phyloP scores from a whole-genome alignment of 2,797 vertebrate species.

The Onychomys leucogaster region DNA sequence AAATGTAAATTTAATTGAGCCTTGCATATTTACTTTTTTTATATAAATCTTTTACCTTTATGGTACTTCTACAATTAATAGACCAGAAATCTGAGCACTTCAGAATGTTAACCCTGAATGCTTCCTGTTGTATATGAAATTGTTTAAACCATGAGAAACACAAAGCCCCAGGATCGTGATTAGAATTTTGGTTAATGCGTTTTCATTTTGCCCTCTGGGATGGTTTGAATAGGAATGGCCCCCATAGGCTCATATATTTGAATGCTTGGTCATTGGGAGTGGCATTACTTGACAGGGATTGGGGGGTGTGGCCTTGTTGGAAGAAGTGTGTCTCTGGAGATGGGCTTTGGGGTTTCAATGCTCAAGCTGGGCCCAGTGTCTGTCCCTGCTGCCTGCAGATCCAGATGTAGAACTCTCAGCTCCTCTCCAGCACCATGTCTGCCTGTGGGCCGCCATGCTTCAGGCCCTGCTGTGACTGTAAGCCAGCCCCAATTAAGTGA shows the following conservation, averaged over 20 bases:
- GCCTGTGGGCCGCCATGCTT: neutral
- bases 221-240: neutral
- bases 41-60: slow-evolving; percentile 26
- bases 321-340: neutral
- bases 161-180: slow-evolving; percentile 48
- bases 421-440: neutral
- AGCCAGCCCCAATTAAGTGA: neutral
- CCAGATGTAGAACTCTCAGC: neutral
- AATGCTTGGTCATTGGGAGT: neutral
- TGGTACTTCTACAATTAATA: slow-evolving; percentile 29
- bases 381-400: neutral
- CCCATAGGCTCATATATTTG: neutral
- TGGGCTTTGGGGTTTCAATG: neutral
- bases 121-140: slow-evolving; percentile 68
- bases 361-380: neutral
- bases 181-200: slow-evolving; percentile 40
- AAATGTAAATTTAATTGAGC: slow-evolving; percentile 49
- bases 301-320: neutral
- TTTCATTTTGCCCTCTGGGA: neutral
- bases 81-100: neutral
- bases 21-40: slow-evolving; percentile 2
- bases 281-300: neutral
- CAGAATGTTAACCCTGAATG: slow-evolving; percentile 46
- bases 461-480: neutral
- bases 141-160: slow-evolving; percentile 37